A percentile compares a stretch with the other conserved stretches of the same genome.
These are phyloP conservation scores for Nebria ingens DNA, from an alignment of 1,140 invertebrate species.

Conservation along the genomic window DNA sequence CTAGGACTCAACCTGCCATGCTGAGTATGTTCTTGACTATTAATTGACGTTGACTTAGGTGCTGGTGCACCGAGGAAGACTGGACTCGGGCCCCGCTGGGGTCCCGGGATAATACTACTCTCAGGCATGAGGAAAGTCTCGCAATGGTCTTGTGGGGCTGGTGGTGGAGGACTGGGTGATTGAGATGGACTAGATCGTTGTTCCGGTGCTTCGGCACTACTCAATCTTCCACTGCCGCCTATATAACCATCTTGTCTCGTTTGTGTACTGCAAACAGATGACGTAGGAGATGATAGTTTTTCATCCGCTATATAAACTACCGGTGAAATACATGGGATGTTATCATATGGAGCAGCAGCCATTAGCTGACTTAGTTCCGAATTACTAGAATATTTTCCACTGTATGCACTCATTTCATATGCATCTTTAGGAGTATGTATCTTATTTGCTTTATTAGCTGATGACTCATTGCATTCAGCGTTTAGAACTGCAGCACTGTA, in stretches of 20 bases:
- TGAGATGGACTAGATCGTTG: slow-evolving; percentile 36
- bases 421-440: slow-evolving; percentile 27
- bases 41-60: slow-evolving; percentile 26
- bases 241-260: slow-evolving; percentile 55
- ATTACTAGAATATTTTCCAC: slow-evolving; percentile 22
- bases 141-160: slow-evolving; percentile 54
- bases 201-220: slow-evolving; percentile 26
- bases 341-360: slow-evolving; percentile 37
- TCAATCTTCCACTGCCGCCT: slow-evolving; percentile 29
- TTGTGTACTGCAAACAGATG: slow-evolving; percentile 51
- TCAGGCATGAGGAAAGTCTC: slow-evolving; percentile 39
- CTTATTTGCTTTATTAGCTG: slow-evolving; percentile 20
- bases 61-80: slow-evolving; percentile 34
- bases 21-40: slow-evolving; percentile 32
- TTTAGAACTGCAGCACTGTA: slow-evolving; percentile 49
- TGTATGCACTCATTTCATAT: slow-evolving; percentile 35
- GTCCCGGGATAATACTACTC: slow-evolving; percentile 27
- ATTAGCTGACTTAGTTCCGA: slow-evolving; percentile 37
- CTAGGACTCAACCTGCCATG: slow-evolving; percentile 50
- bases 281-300: slow-evolving; percentile 47
- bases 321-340: slow-evolving; percentile 37
- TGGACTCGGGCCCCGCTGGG: slow-evolving; percentile 35
- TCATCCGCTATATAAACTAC: slow-evolving; percentile 38
- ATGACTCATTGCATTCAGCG: slow-evolving; percentile 37
- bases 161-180: slow-evolving; percentile 64